Evolutionary conservation across 2,797 vertebrate species (phyloP), one percentile per base, ranked within the genome.

Genomic region (Sebastes baramenuke): DNA sequence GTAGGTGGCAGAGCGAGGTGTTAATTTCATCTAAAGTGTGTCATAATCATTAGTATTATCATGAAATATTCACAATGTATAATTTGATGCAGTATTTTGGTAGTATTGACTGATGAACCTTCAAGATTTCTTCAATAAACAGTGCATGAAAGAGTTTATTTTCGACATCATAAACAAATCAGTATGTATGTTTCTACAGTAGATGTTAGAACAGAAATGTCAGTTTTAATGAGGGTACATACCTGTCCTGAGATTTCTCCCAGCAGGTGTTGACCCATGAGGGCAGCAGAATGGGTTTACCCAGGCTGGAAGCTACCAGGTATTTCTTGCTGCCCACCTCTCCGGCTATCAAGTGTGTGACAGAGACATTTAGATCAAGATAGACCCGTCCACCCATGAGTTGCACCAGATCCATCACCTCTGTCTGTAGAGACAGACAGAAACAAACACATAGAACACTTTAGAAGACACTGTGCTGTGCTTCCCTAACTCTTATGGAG

Each of bases 301-400:
- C 96, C 20, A 99, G 93, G 86, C 95, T 98, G 90, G 97, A 97
- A 83, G 99, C 98, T 67, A 99, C 99, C 87, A 99, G 90, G 65
- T 99, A 99, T 88, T 99, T 99, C 93, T 99, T 99, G 91, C 98
- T 99, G 83, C 99, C 99, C 77, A 99, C 99, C 91, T 99, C 98
- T 86, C 98, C 99, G 66, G 99, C 98, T 88, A 99, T 96, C 71
- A 99, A 96, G 77, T 99, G 98, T 61, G 97, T 99, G 74, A 99
- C 98, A 70, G 97, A 97, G 52, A 97, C 5, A 10, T 97, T 98
- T 61, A 99, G 96, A 87, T 99, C 97, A 60, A 96, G 97, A 84
- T 95, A 98, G 38, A 98, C 95, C 2, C 93, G 93, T 72, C 99
- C 99, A 55, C 99, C 99, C 99, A 99, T 99, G 92, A 99, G 95